Evolutionary conservation across 23 tunicate genomes (phyloP), one percentile per base, ranked within the genome.

Genomic region (Phallusia fumigata): DNA sequence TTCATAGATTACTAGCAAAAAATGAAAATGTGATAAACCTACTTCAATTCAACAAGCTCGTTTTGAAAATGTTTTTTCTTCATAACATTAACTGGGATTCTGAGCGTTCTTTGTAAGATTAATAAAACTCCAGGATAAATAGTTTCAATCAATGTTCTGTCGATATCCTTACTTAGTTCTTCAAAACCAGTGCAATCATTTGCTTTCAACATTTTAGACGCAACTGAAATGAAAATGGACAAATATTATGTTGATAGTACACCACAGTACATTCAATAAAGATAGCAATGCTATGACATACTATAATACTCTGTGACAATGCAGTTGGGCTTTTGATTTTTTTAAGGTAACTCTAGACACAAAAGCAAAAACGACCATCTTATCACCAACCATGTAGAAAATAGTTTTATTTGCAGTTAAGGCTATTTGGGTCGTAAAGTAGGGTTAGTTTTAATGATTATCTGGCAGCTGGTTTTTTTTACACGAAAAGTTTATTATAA

Each of bases 121-220:
- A 81, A 81, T 15, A 80, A 50, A 30, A 94, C 50, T 53, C 98
- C 98, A 53, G 94, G 94, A 79, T 94, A 94, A 22, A 89, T 6
- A 18, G 76, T 35, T 33, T 64, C 19, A 3, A 85, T 51, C 18
- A 50, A 15, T 0, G 53, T 84, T 15, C 74, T 40, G 0, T 84
- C 88, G 73, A 85, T 52, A 0, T 82, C 52, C 8, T 86, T 53
- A 10, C 81, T 69, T 13, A 81, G 44, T 0, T 77, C 22, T 28
- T 77, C 31, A 72, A 93, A 93, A 19, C 79, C 36, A 52, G 21
- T 24, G 31, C 79, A 35, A 0, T 82, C 78, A 22, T 28, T 33
- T n/a, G 24, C 65, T 8, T 53, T 52, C 31, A 86, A 74, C 86
- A 87, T 89, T 49, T 21, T n/a, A 34, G 49, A 32, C 32, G 86